Conservation (phyloP, 2,113 vertebrate genomes). For the Ia io region DNA sequence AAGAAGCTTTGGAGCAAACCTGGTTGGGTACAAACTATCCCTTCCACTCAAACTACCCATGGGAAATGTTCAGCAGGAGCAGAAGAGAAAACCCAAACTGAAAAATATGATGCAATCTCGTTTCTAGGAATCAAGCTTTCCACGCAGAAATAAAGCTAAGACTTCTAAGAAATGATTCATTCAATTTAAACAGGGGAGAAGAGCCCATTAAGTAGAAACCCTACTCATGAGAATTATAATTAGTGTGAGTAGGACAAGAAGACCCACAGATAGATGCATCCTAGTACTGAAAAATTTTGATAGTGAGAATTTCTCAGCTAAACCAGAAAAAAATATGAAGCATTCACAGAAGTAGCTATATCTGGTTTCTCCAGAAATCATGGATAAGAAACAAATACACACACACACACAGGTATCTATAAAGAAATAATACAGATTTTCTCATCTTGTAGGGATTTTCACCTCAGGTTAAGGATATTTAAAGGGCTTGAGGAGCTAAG, state of each 20-base stretch:
- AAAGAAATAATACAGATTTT: not conserved
- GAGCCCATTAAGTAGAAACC: not conserved
- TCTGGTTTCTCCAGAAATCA: not conserved
- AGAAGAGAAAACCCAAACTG: not conserved
- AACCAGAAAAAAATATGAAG: not conserved
- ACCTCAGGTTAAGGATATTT: not conserved
- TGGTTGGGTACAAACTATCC: not conserved
- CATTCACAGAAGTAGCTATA: not conserved
- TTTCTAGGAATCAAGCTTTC: slow-evolving; percentile 46
- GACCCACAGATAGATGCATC: not conserved
- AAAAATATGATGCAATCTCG: not conserved
- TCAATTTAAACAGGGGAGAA: not conserved
- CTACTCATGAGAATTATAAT: not conserved
- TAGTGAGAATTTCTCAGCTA: not conserved
- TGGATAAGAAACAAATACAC: not conserved
- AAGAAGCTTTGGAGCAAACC: not conserved
- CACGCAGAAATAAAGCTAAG: slow-evolving; percentile 2
- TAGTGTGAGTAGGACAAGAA: not conserved
- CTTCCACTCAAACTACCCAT: not conserved
- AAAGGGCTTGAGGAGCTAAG: not conserved
- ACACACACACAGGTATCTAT: not conserved
- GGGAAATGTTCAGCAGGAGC: not conserved
- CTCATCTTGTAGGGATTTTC: not conserved
- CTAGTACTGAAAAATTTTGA: not conserved
- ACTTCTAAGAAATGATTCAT: slow-evolving; percentile 57